Evolutionary conservation across 2,888 invertebrate genomes (phyloP), one percentile per base, ranked within the genome.

Genomic region (Papilio elwesi): DNA sequence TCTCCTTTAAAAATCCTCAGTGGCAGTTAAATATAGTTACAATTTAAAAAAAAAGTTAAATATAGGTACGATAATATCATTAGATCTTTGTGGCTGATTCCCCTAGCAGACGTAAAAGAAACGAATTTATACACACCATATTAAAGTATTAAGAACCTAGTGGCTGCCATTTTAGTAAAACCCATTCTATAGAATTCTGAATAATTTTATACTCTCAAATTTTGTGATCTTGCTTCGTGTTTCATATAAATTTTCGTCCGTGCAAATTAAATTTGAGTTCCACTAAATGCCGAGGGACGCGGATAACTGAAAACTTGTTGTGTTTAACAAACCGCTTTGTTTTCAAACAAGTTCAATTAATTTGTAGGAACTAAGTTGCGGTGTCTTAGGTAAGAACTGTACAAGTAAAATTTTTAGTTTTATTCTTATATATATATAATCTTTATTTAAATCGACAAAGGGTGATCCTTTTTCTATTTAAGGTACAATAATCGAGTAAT

Each of bases 301-400:
- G 55, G 38, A 59, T 38, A 3, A 36, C 59, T 59, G 59, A 36
- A 59, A 36, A 38, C 38, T 59, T 59, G 43, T 43, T 43, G 59
- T 57, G 57, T 59, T 38, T 59, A 59, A 59, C 38, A 59, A 59
- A 59, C 59, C 59, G 59, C 59, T 59, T 59, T 59, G 38, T 59
- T 59, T 59, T 59, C 59, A 13, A 59, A 59, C 59, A 59, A 59
- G 38, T 36, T 59, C 38, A 59, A 59, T 59, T 59, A 59, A 59
- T 59, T 59, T 59, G 38, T n/a, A 38, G 59, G 38, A 59, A 59
- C 59, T 59, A 38, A 36, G 59, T 38, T n/a, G 8, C n/a, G n/a
- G 59, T 38, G 13, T 13, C 13, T 38, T 38, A n/a, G 38, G 38
- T 38, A 13, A 43, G 7, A 59, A 59, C n/a, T 59, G 13, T 59